Evolutionary conservation across 1,140 invertebrate genomes (phyloP).

Genomic region (Drosophila sp.): DNA sequence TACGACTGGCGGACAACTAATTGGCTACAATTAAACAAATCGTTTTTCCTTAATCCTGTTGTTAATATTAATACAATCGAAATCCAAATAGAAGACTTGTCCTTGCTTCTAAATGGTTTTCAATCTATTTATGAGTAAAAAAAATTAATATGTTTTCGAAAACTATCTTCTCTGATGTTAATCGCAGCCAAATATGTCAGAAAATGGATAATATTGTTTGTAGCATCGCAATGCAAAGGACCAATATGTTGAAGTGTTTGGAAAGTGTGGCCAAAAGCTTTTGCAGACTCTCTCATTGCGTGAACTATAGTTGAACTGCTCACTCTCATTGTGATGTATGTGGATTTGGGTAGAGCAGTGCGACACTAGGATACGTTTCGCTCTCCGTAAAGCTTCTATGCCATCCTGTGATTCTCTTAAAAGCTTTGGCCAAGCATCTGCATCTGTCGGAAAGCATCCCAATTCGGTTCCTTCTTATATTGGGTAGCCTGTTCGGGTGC

Average conservation of each 20-base stretch:
- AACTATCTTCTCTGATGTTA: no score
- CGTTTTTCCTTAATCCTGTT: slow-evolving; percentile 2
- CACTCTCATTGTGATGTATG: not conserved
- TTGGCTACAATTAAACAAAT: slow-evolving; percentile 13
- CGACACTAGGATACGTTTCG: slow-evolving; percentile 15
- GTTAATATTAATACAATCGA: not conserved
- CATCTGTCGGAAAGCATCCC: slow-evolving; percentile 39
- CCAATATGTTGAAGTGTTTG: not conserved
- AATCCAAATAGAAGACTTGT: not conserved
- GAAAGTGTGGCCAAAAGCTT: slow-evolving; percentile 27
- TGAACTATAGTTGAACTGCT: slow-evolving; percentile 16
- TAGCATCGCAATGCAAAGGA: slow-evolving; percentile 18
- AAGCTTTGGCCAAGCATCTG: slow-evolving; percentile 16
- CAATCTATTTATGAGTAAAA: not conserved
- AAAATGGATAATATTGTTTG: slow-evolving; percentile 14
- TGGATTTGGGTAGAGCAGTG: slow-evolving; percentile 25
- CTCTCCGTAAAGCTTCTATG: slow-evolving; percentile 25
- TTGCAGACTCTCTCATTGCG: slow-evolving; percentile 23
- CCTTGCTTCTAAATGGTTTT: not conserved
- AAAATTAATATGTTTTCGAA: not conserved
- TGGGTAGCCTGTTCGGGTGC: slow-evolving; percentile 25
- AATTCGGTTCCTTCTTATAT: slow-evolving; percentile 20
- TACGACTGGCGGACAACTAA: slow-evolving; percentile 11
- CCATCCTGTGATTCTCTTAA: slow-evolving; percentile 39
- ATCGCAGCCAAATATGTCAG: not conserved